Evolutionary conservation across 2,797 vertebrate genomes (phyloP).

Genomic region (Rhinella marina): DNA sequence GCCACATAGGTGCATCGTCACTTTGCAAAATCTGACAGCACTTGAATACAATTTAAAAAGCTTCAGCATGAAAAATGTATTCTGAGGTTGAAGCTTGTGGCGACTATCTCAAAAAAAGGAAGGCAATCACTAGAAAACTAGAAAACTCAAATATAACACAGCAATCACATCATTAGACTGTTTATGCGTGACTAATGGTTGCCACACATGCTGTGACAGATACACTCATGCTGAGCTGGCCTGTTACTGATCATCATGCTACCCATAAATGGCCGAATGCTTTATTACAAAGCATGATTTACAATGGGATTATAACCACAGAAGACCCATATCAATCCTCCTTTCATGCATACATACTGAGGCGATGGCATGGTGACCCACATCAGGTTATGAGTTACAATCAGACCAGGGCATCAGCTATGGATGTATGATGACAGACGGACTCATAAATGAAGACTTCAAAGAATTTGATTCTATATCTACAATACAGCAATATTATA

Average conservation of each 20-base stretch:
- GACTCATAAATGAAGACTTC: neutral
- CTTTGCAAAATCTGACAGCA: neutral
- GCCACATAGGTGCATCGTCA: no score
- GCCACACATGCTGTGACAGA: neutral
- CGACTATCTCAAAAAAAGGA: neutral
- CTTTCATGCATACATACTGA: neutral
- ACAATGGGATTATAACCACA: neutral
- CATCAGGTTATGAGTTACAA: neutral
- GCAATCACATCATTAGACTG: neutral
- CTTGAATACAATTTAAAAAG: neutral
- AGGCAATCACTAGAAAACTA: neutral
- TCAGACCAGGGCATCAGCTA: neutral
- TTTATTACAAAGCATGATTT: no score
- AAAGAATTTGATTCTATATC: neutral
- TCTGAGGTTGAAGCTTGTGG: no score
- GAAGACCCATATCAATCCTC: neutral
- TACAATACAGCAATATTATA: neutral
- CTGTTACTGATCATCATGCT: neutral
- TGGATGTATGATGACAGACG: neutral
- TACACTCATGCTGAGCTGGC: neutral
- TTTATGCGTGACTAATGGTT: neutral
- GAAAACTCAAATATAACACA: neutral
- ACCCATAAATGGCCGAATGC: no score
- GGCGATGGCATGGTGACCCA: neutral
- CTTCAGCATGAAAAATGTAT: no score